phyloP scores from a whole-genome alignment of 1,140 invertebrate genomes.

The Lepidotrigona ventralis region DNA sequence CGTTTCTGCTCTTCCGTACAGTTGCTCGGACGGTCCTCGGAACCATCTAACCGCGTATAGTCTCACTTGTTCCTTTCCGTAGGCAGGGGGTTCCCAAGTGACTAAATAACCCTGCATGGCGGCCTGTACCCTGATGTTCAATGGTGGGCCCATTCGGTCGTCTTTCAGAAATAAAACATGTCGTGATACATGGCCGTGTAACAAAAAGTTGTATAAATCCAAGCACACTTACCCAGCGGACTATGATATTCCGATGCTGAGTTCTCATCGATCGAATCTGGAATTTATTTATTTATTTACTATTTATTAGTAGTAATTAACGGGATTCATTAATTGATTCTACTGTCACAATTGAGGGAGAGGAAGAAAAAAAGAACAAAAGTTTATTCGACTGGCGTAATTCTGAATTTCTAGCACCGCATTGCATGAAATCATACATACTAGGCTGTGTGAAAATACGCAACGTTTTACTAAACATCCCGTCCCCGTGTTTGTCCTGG shows the following conservation, averaged over 20 bases:
- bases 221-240: slow-evolving; percentile 55
- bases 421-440: slow-evolving; percentile 33
- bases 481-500: slow-evolving; percentile 92
- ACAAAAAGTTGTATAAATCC: no score
- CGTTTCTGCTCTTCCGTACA: slow-evolving; percentile 83
- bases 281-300: slow-evolving; percentile 15
- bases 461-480: slow-evolving; percentile 93
- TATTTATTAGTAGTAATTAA: not conserved
- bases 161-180: slow-evolving; percentile 24
- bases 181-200: not conserved
- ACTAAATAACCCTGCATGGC: slow-evolving; percentile 85
- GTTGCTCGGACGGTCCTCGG: slow-evolving; percentile 81
- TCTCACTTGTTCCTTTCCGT: slow-evolving; percentile 81
- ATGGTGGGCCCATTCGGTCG: slow-evolving; percentile 82
- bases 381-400: not conserved
- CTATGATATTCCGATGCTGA: slow-evolving; percentile 72
- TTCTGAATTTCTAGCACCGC: not conserved
- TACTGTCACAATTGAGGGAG: no score
- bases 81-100: slow-evolving; percentile 86
- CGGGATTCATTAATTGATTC: no score
- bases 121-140: slow-evolving; percentile 84
- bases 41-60: slow-evolving; percentile 84
- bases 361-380: no score
- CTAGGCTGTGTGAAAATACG: slow-evolving; percentile 85
- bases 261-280: slow-evolving; percentile 69